phyloP scores from a whole-genome alignment of 2,113 vertebrate genomes.

The Mungos mungo region DNA sequence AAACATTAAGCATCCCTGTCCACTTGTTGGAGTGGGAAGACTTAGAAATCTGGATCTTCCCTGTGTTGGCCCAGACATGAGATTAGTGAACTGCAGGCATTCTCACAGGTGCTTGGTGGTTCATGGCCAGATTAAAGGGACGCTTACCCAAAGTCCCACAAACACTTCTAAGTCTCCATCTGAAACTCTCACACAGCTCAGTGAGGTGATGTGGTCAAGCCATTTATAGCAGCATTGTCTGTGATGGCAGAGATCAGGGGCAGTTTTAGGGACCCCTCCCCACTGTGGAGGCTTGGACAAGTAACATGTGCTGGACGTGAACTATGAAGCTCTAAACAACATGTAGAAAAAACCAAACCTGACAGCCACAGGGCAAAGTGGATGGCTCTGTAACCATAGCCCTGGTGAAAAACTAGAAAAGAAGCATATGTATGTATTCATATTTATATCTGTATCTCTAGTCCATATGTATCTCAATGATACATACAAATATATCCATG shows the following conservation, averaged over 20 bases:
- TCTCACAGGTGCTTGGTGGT: not conserved
- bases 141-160: not conserved
- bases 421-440: not conserved
- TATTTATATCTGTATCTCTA: not conserved
- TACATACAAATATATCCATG: not conserved
- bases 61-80: not conserved
- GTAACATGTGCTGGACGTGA: not conserved
- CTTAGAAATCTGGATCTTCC: not conserved
- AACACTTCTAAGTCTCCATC: not conserved
- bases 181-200: not conserved
- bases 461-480: not conserved
- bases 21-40: not conserved
- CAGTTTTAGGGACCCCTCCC: not conserved
- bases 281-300: not conserved
- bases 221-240: not conserved
- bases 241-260: not conserved
- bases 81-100: not conserved
- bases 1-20: not conserved
- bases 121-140: not conserved
- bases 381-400: not conserved
- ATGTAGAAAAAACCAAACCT: not conserved
- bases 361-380: not conserved
- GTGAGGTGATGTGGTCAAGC: not conserved
- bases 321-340: not conserved
- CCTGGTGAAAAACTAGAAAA: not conserved